phyloP scores from a whole-genome alignment of 2,113 vertebrate species.

The Pycnonotus jocosus region DNA sequence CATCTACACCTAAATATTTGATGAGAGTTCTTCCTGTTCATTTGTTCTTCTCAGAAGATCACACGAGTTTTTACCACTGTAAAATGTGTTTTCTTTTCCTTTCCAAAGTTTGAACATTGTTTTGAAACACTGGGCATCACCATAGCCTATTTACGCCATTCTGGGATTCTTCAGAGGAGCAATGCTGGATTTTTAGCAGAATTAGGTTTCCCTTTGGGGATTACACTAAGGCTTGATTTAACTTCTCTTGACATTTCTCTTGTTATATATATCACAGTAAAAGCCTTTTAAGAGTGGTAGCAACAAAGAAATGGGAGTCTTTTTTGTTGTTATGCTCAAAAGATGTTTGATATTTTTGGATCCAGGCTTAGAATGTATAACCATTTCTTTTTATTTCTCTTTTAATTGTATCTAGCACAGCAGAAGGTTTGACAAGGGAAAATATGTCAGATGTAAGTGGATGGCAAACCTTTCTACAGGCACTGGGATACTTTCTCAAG shows the following conservation, averaged over 20 bases:
- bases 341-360: neutral
- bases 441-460: constrained; percentile 86
- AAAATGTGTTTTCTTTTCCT: neutral
- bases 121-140: neutral
- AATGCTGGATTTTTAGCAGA: neutral
- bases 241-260: constrained; percentile 44
- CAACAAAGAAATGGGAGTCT: constrained; percentile 28
- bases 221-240: constrained; percentile 38
- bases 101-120: neutral
- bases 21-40: neutral
- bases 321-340: neutral
- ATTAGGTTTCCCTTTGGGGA: constrained; percentile 33
- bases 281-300: constrained; percentile 57
- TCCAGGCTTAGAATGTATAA: constrained; percentile 24
- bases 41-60: neutral
- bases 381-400: neutral
- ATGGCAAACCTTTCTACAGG: constrained; percentile 94
- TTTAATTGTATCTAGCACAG: constrained; percentile 80
- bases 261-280: constrained; percentile 31
- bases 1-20: constrained; percentile 9
- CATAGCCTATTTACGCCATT: constrained; percentile 8
- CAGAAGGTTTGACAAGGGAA: constrained; percentile 90
- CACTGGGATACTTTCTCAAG: constrained; percentile 92
- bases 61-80: neutral
- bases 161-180: neutral